Evolutionary conservation across 2,113 vertebrate species (phyloP), one percentile per base, ranked within the genome.

Genomic region (Forbesichthys agassizii): DNA sequence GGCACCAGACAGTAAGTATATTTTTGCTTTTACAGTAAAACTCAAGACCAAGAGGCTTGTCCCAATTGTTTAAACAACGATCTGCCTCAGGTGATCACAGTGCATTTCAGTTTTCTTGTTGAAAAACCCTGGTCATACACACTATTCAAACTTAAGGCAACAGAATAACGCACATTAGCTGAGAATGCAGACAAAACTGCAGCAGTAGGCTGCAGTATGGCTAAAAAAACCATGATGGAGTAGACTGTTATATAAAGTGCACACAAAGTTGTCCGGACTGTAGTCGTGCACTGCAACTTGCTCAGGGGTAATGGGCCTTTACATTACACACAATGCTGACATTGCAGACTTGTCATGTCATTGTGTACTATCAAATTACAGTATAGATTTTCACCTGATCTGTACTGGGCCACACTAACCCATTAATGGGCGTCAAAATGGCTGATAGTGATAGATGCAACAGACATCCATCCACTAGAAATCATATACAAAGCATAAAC

Each of bases 381-480:
- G 64, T 79, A 42, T 86, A 51, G 76, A 85, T 87, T 87, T 84
- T 56, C 60, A 81, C 74, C 79, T 61, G 78, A 83, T 70, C 83
- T 71, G 84, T 77, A 77, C 68, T 81, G 79, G 58, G 72, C 77
- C 75, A 80, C 75, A 65, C 71, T 78, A 71, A 10, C 57, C 66
- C 47, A 74, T 86, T 82, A 54, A 84, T 80, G 73, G 9, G 61
- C 74, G 71, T 84, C 84, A 82, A 81, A 83, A 83, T 56, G 79
- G 66, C 68, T 68, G 61, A 64, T 73, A 62, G 70, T 79, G 84
- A 84, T 48, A 55, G 70, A 79, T 78, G 61, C 68, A 64, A 84
- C 62, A 49, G 20, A 3, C 27, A 27, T 20, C 20, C 10, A 10
- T 12, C 11, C 0, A 18, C 66, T 73, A 74, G 68, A 64, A 78